A percentile compares a stretch with the other conserved stretches of the same genome.
phyloP scores from a whole-genome alignment of 2,888 invertebrate species.

The Cecidostiba fungosa region DNA sequence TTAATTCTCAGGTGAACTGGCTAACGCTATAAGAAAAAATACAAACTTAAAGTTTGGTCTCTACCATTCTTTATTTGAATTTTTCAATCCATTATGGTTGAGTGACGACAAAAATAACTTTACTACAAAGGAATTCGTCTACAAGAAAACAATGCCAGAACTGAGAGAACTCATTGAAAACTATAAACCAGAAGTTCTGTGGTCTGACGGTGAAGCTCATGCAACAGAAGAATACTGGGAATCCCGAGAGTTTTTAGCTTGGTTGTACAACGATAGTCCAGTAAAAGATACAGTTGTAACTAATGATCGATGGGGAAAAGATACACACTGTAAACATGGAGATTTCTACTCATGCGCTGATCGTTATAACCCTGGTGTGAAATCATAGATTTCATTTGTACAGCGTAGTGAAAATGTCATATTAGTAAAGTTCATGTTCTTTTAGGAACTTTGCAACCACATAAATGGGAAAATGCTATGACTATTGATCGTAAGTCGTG shows the following conservation, averaged over 20 bases:
- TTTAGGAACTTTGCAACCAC: slow-evolving; percentile 83
- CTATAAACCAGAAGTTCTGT: slow-evolving; percentile 89
- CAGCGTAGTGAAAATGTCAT: not conserved
- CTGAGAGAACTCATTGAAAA: slow-evolving; percentile 87
- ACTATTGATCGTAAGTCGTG: slow-evolving; percentile 93
- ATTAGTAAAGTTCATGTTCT: not conserved
- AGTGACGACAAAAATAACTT: slow-evolving; percentile 86
- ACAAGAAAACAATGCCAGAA: slow-evolving; percentile 89
- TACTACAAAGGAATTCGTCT: slow-evolving; percentile 85
- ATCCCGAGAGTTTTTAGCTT: slow-evolving; percentile 91
- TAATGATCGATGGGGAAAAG: slow-evolving; percentile 96
- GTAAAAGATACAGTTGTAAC: slow-evolving; percentile 93
- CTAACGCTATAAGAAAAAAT: slow-evolving; percentile 85
- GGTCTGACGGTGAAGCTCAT: slow-evolving; percentile 98
- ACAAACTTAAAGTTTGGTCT: slow-evolving; percentile 88
- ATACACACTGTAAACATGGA: slow-evolving; percentile 91
- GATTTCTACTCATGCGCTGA: slow-evolving; percentile 93
- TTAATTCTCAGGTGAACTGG: slow-evolving; percentile 83
- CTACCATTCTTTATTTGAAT: slow-evolving; percentile 93
- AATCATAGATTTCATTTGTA: not conserved
- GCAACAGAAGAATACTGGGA: slow-evolving; percentile 91
- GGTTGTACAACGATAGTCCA: slow-evolving; percentile 96
- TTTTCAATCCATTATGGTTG: slow-evolving; percentile 91
- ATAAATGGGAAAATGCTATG: slow-evolving; percentile 98
- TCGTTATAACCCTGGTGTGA: slow-evolving; percentile 88